Conservation (phyloP, 1,140 invertebrate species). For the Pantala flavescens region DNA sequence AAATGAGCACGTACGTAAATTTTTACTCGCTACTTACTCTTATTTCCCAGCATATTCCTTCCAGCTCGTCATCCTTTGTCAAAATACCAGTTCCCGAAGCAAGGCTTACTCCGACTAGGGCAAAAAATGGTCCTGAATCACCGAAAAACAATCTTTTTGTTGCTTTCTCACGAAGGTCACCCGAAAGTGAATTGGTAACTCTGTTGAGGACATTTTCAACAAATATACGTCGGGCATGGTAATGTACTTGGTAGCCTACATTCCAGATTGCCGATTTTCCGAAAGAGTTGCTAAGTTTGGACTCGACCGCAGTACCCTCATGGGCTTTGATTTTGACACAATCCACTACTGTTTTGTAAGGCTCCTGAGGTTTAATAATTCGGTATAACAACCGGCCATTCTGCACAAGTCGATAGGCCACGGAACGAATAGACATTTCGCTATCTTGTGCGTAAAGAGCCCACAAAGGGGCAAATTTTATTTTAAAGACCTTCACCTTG, state of each 20-base stretch:
- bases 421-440: constrained; percentile 44
- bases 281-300: neutral
- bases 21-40: constrained; percentile 38
- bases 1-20: constrained; percentile 3
- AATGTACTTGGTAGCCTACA: constrained; percentile 38
- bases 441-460: constrained; percentile 11
- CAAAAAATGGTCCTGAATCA: constrained; percentile 61
- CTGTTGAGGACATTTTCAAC: constrained; percentile 57
- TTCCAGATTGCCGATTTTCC: constrained; percentile 29
- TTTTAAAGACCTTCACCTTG: neutral
- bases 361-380: constrained; percentile 20
- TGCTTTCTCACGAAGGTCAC: constrained; percentile 48
- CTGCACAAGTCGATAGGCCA: constrained; percentile 40
- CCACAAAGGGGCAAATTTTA: neutral
- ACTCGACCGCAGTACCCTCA: constrained; percentile 28
- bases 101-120: constrained; percentile 60
- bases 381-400: constrained; percentile 37
- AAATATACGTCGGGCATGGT: constrained; percentile 51
- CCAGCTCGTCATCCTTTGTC: constrained; percentile 68
- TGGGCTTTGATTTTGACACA: constrained; percentile 25
- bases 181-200: constrained; percentile 52
- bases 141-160: constrained; percentile 53
- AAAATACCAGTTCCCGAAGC: constrained; percentile 61
- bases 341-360: constrained; percentile 20
- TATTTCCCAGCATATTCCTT: constrained; percentile 69